Conservation (phyloP, 2,888 invertebrate genomes). For the Eumacrocentrus americanus region DNA sequence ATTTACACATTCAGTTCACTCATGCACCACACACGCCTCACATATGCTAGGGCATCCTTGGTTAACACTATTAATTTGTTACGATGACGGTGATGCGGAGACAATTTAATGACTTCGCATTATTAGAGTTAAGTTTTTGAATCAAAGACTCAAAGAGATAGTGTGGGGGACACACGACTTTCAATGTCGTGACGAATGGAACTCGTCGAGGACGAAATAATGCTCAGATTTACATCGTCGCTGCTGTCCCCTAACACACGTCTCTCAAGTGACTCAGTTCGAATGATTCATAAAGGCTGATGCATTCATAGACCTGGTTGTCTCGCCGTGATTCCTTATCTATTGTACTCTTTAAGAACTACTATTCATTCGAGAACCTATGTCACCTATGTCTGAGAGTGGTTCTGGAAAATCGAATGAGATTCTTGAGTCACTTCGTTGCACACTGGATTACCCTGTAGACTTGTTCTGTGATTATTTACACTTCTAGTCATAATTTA, state of each 20-base stretch:
- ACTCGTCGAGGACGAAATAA: neutral
- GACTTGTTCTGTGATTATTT: constrained; percentile 50
- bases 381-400: neutral
- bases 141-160: neutral
- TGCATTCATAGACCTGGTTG: constrained; percentile 35
- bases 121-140: neutral
- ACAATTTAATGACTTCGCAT: no score
- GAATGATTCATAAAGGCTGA: constrained; percentile 46
- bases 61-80: no score
- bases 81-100: neutral
- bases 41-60: constrained; percentile 52
- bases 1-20: constrained; percentile 59
- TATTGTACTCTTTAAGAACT: neutral
- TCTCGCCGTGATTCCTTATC: constrained; percentile 7
- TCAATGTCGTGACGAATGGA: constrained; percentile 3
- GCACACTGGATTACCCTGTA: constrained; percentile 36
- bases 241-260: neutral
- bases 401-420: neutral
- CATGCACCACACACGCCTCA: constrained; percentile 58
- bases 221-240: neutral
- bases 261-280: constrained; percentile 36
- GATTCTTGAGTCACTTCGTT: neutral
- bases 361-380: no score
- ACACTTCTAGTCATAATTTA: constrained; percentile 48
- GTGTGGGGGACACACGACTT: neutral